These are phyloP conservation scores for Xestia rhomboidea DNA, from an alignment of 2,888 invertebrate species.

Conservation along the genomic window DNA sequence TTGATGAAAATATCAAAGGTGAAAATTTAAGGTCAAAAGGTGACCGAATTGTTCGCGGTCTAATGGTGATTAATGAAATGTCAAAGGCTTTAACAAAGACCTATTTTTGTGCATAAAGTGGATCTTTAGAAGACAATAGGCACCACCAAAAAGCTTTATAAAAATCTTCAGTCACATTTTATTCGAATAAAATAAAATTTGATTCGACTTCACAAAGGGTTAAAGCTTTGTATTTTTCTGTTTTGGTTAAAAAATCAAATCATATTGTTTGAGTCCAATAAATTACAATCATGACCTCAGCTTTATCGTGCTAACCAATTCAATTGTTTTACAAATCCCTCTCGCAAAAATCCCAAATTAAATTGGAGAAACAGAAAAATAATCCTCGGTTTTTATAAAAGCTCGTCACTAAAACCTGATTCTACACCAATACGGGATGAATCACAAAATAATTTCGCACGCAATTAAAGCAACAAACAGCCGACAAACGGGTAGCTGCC, in stretches of 20 bases:
- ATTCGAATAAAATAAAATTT: conserved; percentile 21
- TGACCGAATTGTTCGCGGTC: conserved; percentile 41
- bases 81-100: conserved; percentile 47
- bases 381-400: not conserved
- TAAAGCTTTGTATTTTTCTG: conserved; percentile 18
- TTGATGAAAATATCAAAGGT: conserved; percentile 47
- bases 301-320: not conserved
- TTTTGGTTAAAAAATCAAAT: not conserved
- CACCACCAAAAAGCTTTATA: conserved; percentile 32
- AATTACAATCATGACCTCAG: not conserved
- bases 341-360: not conserved
- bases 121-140: conserved; percentile 47
- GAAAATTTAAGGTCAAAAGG: conserved; percentile 36
- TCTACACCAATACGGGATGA: not conserved
- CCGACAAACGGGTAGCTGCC: conserved; percentile 66
- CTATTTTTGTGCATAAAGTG: conserved; percentile 44
- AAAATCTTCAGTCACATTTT: conserved; percentile 30
- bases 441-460: conserved; percentile 47
- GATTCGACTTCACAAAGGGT: conserved; percentile 5
- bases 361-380: not conserved
- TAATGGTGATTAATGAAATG: conserved; percentile 48
- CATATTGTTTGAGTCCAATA: not conserved
- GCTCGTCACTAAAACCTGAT: not conserved
- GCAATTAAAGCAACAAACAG: conserved; percentile 64
- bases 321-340: not conserved